A percentile compares a stretch with the other conserved stretches of the same genome.
Conservation (phyloP, 92 coral and sea anemone genomes). For the Porites lobata region DNA sequence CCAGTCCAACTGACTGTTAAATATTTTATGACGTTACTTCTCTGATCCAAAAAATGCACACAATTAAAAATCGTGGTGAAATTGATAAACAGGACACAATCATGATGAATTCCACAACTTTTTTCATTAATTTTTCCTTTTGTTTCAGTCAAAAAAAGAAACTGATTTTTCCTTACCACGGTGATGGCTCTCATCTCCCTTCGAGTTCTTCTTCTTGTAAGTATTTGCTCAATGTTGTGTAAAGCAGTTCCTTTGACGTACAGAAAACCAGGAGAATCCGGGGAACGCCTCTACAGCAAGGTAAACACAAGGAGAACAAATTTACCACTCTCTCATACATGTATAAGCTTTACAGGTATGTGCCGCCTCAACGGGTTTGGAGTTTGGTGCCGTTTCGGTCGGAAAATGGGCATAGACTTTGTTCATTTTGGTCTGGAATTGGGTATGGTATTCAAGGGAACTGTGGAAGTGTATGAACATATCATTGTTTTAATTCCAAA, state of each 20-base stretch:
- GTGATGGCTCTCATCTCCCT: neutral
- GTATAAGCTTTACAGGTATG: too few relatives aligned
- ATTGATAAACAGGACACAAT: too few relatives aligned
- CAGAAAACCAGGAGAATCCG: constrained; percentile 6
- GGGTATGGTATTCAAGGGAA: too few relatives aligned
- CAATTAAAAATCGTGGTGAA: too few relatives aligned
- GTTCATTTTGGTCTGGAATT: too few relatives aligned
- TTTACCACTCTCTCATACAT: neutral
- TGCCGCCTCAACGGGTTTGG: too few relatives aligned
- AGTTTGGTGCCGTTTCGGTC: too few relatives aligned
- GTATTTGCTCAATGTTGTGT: neutral
- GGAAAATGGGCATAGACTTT: too few relatives aligned
- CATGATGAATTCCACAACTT: too few relatives aligned
- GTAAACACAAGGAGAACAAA: neutral
- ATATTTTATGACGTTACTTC: neutral
- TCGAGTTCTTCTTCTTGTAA: neutral
- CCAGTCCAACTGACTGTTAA: neutral
- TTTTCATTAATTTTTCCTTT: neutral
- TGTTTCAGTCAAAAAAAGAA: neutral
- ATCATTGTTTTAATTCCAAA: too few relatives aligned
- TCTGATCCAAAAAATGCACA: too few relatives aligned
- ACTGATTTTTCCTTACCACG: neutral
- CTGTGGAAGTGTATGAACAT: too few relatives aligned
- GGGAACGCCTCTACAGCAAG: constrained; percentile 8
- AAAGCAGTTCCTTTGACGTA: constrained; percentile 14